These are phyloP conservation scores for Ephialtes manifestator DNA, from an alignment of 2,888 invertebrate genomes.

Conservation along the genomic window DNA sequence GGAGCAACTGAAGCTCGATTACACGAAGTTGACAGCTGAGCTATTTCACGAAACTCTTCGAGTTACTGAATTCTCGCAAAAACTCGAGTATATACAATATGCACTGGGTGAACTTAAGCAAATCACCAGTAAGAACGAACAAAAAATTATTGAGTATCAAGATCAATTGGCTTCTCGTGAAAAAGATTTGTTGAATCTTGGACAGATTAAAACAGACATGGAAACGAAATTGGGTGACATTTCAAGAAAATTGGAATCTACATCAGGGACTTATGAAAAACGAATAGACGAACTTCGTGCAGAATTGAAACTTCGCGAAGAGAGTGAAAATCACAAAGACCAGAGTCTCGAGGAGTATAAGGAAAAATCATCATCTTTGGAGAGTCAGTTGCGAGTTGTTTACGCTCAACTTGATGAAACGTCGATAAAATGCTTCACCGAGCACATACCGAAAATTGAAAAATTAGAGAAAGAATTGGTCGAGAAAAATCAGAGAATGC, in stretches of 20 bases:
- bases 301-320: constrained; percentile 70
- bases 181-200: constrained; percentile 70
- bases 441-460: constrained; percentile 75
- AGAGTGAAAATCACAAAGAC: constrained; percentile 66
- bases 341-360: constrained; percentile 73
- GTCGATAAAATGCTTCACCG: constrained; percentile 66
- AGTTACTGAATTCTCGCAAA: constrained; percentile 72
- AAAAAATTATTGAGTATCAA: constrained; percentile 72
- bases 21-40: constrained; percentile 71
- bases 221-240: constrained; percentile 66
- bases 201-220: constrained; percentile 65
- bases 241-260: constrained; percentile 49
- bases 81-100: constrained; percentile 74
- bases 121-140: constrained; percentile 68
- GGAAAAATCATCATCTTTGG: constrained; percentile 71
- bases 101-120: constrained; percentile 72
- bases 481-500: constrained; percentile 67
- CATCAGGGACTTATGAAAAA: constrained; percentile 69
- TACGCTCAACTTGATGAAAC: constrained; percentile 72
- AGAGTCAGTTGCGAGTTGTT: constrained; percentile 73
- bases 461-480: constrained; percentile 73
- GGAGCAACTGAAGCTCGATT: constrained; percentile 74
- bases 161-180: constrained; percentile 68
- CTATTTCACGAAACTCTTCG: constrained; percentile 68
- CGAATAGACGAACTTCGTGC: constrained; percentile 56